Conservation (phyloP, 2,888 invertebrate species). For the Anthoptus insignis region DNA sequence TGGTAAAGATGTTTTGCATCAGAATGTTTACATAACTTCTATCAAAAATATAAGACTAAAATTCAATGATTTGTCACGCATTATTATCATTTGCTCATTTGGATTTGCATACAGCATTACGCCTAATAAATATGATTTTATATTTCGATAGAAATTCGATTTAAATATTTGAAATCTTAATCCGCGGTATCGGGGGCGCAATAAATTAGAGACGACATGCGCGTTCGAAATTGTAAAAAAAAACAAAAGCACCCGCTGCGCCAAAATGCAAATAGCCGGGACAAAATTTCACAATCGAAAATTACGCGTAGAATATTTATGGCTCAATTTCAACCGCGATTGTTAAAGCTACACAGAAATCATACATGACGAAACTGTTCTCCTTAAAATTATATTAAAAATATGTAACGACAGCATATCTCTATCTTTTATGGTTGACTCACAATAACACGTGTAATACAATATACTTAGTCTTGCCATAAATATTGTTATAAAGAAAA, state of each 20-base stretch:
- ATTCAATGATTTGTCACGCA: too few relatives aligned
- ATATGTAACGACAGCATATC: too few relatives aligned
- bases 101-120: conserved; percentile 11
- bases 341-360: too few relatives aligned
- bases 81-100: neutral
- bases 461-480: too few relatives aligned
- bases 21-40: too few relatives aligned
- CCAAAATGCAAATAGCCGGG: conserved; percentile 36
- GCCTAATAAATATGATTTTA: conserved; percentile 6
- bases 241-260: conserved; percentile 33
- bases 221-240: conserved; percentile 22
- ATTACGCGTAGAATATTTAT: conserved; percentile 81
- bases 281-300: conserved; percentile 53
- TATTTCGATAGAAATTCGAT: conserved; percentile 24
- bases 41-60: too few relatives aligned
- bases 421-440: too few relatives aligned
- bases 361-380: too few relatives aligned
- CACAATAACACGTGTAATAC: too few relatives aligned
- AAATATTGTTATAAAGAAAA: too few relatives aligned
- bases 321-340: conserved; percentile 74
- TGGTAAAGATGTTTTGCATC: too few relatives aligned
- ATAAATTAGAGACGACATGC: conserved; percentile 25
- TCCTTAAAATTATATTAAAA: too few relatives aligned
- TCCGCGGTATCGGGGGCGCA: conserved; percentile 26
- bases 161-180: conserved; percentile 34